A percentile compares a stretch with the other conserved stretches of the same genome.
Conservation (phyloP, 1,140 invertebrate genomes). For the Macrocentrus cingulum region DNA sequence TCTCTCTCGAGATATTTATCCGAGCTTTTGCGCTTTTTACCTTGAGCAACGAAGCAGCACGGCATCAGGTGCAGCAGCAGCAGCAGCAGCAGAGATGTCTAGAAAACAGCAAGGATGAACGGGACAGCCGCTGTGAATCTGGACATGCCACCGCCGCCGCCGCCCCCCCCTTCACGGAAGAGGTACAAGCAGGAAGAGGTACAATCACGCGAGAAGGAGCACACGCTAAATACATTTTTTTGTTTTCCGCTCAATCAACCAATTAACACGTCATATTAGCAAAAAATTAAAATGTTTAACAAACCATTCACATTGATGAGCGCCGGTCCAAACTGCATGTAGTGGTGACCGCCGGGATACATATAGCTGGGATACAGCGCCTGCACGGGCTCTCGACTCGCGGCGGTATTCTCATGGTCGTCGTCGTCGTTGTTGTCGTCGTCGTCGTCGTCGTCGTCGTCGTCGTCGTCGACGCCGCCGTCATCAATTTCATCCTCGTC, state of each 20-base stretch:
- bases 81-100: slow-evolving; percentile 47
- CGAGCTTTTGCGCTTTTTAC: slow-evolving; percentile 35
- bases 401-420: slow-evolving; percentile 34
- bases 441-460: too few relatives aligned
- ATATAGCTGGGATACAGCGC: slow-evolving; percentile 52
- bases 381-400: too few relatives aligned
- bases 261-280: too few relatives aligned
- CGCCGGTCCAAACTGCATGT: slow-evolving; percentile 58
- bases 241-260: slow-evolving; percentile 16
- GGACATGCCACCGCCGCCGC: slow-evolving; percentile 49
- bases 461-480: too few relatives aligned
- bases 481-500: too few relatives aligned
- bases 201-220: slow-evolving; percentile 30
- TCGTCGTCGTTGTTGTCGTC: too few relatives aligned
- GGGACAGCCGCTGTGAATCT: slow-evolving; percentile 52
- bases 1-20: too few relatives aligned
- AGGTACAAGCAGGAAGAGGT: slow-evolving; percentile 42
- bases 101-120: slow-evolving; percentile 53
- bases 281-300: too few relatives aligned
- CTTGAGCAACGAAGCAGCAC: slow-evolving; percentile 51
- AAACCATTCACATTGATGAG: slow-evolving; percentile 58
- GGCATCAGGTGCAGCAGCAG: too few relatives aligned
- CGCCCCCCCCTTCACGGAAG: slow-evolving; percentile 50
- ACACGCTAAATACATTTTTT: slow-evolving; percentile 21
- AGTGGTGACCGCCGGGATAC: slow-evolving; percentile 58